phyloP scores from a whole-genome alignment of 2,888 invertebrate genomes.

The Cataglyphis cursor region DNA sequence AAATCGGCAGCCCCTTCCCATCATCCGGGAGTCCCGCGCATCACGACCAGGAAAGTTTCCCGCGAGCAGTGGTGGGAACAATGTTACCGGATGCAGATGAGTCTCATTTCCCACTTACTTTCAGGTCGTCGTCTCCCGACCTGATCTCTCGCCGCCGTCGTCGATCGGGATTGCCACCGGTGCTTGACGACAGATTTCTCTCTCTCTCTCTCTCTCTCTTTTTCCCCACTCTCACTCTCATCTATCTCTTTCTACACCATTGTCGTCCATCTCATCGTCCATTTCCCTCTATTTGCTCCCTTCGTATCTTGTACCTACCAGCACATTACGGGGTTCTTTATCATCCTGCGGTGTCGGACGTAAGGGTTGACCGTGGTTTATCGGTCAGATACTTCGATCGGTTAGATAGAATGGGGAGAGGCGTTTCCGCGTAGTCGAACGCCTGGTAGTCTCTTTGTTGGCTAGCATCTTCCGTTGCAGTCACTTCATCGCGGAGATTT shows the following conservation, averaged over 20 bases:
- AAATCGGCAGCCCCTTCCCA: constrained; percentile 68
- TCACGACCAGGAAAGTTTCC: constrained; percentile 68
- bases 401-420: constrained; percentile 16
- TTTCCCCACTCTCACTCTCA: neutral
- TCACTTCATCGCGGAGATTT: constrained; percentile 27
- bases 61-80: constrained; percentile 70
- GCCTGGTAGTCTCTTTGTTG: constrained; percentile 56
- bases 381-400: constrained; percentile 58
- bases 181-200: constrained; percentile 27
- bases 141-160: constrained; percentile 56
- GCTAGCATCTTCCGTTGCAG: constrained; percentile 32
- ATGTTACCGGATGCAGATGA: constrained; percentile 80
- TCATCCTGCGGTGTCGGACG: constrained; percentile 41
- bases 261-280: neutral
- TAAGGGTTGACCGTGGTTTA: constrained; percentile 60
- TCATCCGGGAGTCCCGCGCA: constrained; percentile 26
- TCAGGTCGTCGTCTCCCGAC: constrained; percentile 50
- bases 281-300: constrained; percentile 35
- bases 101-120: constrained; percentile 75
- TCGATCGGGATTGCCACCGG: constrained; percentile 54
- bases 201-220: constrained; percentile 18
- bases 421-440: constrained; percentile 17
- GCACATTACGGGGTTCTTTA: constrained; percentile 58
- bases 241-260: constrained; percentile 6
- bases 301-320: constrained; percentile 50